These are phyloP conservation scores for Spodoptera litura DNA, from an alignment of 1,140 invertebrate species.

Conservation along the genomic window DNA sequence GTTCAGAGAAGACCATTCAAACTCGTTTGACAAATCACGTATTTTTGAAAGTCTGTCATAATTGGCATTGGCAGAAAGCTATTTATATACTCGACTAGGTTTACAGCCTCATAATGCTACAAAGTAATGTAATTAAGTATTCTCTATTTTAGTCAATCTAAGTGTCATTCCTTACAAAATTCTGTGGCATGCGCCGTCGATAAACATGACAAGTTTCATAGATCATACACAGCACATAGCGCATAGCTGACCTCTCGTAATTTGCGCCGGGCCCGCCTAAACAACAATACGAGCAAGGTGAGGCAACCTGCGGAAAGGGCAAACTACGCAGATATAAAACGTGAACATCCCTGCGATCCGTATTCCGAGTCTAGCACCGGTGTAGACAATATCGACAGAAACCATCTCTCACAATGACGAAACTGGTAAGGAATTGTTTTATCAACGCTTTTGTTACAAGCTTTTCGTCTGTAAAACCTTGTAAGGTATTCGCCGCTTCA, in stretches of 20 bases:
- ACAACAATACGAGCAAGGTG: conserved; percentile 82
- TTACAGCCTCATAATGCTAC: too few relatives aligned
- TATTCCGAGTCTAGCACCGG: conserved; percentile 64
- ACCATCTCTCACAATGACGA: conserved; percentile 61
- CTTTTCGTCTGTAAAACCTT: conserved; percentile 17
- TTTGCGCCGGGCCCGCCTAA: conserved; percentile 64
- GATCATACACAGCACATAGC: conserved; percentile 27
- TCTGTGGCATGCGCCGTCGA: conserved; percentile 39
- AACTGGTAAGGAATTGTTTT: conserved; percentile 70
- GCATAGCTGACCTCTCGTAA: conserved; percentile 43
- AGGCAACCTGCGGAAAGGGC: conserved; percentile 82
- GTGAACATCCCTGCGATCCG: conserved; percentile 76
- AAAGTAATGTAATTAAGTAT: too few relatives aligned
- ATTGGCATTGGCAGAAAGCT: too few relatives aligned
- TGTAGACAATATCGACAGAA: conserved; percentile 60
- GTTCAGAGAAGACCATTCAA: too few relatives aligned
- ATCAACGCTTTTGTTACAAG: not conserved
- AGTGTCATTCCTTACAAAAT: not conserved
- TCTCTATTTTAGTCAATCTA: too few relatives aligned
- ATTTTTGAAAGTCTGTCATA: too few relatives aligned
- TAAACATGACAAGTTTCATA: conserved; percentile 25
- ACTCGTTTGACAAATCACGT: too few relatives aligned
- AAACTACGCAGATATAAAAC: conserved; percentile 79
- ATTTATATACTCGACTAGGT: too few relatives aligned
- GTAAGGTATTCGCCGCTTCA: conserved; percentile 5